Evolutionary conservation across 1,140 invertebrate genomes (phyloP).

Genomic region (Halesus radiatus): DNA sequence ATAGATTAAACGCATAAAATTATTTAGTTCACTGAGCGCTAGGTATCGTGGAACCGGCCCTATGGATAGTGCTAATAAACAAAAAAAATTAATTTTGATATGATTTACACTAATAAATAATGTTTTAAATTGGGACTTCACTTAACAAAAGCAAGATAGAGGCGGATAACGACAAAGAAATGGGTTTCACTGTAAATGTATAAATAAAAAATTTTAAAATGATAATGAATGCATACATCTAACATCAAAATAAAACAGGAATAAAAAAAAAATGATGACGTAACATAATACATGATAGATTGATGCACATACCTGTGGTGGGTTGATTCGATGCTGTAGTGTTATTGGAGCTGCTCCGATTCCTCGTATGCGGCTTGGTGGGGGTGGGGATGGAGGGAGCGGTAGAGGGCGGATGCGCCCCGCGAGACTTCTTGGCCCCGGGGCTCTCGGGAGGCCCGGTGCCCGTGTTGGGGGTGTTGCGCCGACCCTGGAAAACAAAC

Average conservation of each 20-base stretch:
- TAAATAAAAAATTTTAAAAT: too few species aligned
- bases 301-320: slow-evolving; percentile 39
- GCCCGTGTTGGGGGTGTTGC: slow-evolving; percentile 47
- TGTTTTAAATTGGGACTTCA: too few species aligned
- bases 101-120: too few species aligned
- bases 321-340: slow-evolving; percentile 57
- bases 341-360: slow-evolving; percentile 56
- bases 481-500: slow-evolving; percentile 43
- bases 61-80: too few species aligned
- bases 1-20: too few species aligned
- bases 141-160: too few species aligned
- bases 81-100: too few species aligned
- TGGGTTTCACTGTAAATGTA: too few species aligned
- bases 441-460: slow-evolving; percentile 43
- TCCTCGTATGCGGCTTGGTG: slow-evolving; percentile 51
- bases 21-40: too few species aligned
- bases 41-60: too few species aligned
- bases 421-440: slow-evolving; percentile 53
- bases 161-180: too few species aligned
- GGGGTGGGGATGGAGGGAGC: slow-evolving; percentile 48
- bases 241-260: neutral
- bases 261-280: neutral
- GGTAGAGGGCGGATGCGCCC: neutral
- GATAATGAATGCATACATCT: neutral
- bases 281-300: neutral